Evolutionary conservation across 2,888 invertebrate genomes (phyloP).

Genomic region (Hypolimnas misippus): DNA sequence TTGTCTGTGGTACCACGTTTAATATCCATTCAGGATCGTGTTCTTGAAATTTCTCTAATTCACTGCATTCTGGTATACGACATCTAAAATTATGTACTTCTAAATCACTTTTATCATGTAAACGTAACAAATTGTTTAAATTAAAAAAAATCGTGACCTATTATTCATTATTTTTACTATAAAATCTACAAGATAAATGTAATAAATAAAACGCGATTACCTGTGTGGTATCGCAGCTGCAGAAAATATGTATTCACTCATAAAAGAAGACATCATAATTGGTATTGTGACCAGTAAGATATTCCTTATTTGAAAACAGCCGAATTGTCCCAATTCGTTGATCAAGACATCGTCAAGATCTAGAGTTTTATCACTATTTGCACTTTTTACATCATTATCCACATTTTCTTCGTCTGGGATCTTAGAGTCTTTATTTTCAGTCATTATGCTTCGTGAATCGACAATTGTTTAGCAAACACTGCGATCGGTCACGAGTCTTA

Average conservation of each 20-base stretch:
- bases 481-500: constrained; percentile 12
- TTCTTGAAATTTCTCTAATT: constrained; percentile 44
- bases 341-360: constrained; percentile 57
- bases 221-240: constrained; percentile 88
- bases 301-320: constrained; percentile 84
- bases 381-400: background rate
- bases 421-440: background rate
- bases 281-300: constrained; percentile 84
- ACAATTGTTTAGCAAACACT: constrained; percentile 14
- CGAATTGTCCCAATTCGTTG: constrained; percentile 83
- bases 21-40: constrained; percentile 60
- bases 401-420: background rate
- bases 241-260: constrained; percentile 87
- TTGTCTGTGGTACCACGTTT: constrained; percentile 59
- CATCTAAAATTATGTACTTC: constrained; percentile 71
- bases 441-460: constrained; percentile 6
- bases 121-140: too few relatives aligned
- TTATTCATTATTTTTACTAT: background rate
- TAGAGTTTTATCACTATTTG: constrained; percentile 5
- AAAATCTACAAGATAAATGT: background rate
- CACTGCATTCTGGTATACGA: constrained; percentile 68
- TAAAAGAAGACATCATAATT: constrained; percentile 84
- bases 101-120: too few relatives aligned
- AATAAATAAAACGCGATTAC: constrained; percentile 58
- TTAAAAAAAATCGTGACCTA: too few relatives aligned